Conservation (phyloP, 2,888 invertebrate genomes). For the Kryphioiulus occultus region DNA sequence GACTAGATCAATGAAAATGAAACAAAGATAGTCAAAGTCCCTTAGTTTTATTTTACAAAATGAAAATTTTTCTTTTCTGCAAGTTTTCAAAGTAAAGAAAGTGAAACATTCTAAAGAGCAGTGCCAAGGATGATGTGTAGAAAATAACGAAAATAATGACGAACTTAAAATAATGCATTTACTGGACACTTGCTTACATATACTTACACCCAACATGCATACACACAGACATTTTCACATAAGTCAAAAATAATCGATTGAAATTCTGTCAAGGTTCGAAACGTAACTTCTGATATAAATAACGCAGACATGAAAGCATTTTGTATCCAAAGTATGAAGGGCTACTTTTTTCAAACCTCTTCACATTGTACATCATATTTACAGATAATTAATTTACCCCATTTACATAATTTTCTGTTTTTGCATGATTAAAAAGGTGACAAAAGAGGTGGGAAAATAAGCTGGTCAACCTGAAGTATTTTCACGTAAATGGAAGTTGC, state of each 20-base stretch:
- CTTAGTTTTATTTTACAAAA: slow-evolving; percentile 16
- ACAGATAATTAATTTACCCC: too few species aligned
- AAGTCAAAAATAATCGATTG: background rate
- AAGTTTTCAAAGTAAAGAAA: background rate
- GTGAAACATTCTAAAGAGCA: background rate
- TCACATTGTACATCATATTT: too few species aligned
- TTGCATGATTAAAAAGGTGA: too few species aligned
- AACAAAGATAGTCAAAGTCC: too few species aligned
- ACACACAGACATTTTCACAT: background rate
- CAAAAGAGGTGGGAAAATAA: too few species aligned
- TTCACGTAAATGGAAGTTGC: too few species aligned
- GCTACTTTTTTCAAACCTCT: background rate
- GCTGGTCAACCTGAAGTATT: too few species aligned
- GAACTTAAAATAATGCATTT: background rate
- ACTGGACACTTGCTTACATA: slow-evolving; percentile 20
- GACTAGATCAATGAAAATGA: too few species aligned
- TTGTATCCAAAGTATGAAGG: background rate
- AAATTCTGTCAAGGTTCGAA: background rate
- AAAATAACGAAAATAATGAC: background rate
- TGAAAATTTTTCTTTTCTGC: background rate
- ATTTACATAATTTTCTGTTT: too few species aligned
- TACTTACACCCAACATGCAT: slow-evolving; percentile 20
- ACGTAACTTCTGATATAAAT: background rate
- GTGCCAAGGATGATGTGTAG: background rate
- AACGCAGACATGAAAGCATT: background rate